phyloP scores from a whole-genome alignment of 2,888 invertebrate species.

The Ochlodes sylvanus region DNA sequence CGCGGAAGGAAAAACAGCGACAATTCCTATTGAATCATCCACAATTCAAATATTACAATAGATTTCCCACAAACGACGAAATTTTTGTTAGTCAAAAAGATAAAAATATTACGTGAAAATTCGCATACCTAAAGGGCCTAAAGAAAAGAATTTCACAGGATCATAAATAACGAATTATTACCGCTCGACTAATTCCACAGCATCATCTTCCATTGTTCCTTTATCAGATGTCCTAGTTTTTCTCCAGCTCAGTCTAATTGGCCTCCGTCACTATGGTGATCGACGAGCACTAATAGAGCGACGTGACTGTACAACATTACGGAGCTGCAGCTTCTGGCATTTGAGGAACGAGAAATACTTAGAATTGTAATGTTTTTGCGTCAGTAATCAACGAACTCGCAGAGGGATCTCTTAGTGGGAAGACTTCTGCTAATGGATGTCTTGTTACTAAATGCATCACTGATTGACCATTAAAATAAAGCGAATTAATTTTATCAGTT shows the following conservation, averaged over 20 bases:
- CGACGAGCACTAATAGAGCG: conserved; percentile 33
- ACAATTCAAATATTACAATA: neutral
- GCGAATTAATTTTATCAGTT: no score
- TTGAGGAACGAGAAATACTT: neutral
- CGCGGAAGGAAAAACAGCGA: neutral
- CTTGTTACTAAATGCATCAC: no score
- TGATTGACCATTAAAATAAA: no score
- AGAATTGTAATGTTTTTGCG: neutral
- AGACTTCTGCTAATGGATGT: no score
- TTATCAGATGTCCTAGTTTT: conserved; percentile 29
- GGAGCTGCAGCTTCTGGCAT: neutral
- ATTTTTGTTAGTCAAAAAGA: neutral
- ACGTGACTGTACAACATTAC: conserved; percentile 33
- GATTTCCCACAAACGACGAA: neutral
- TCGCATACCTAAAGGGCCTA: conserved; percentile 1
- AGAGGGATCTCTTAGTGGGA: no score
- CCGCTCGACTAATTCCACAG: conserved; percentile 4
- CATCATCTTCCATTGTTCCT: conserved; percentile 25
- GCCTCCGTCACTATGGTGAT: conserved; percentile 19
- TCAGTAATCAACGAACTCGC: no score
- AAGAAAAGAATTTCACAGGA: neutral
- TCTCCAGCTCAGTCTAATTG: conserved; percentile 33
- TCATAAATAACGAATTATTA: conserved; percentile 31
- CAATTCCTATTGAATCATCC: neutral
- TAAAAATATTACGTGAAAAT: neutral